These are phyloP conservation scores for Lethocerus indicus DNA, from an alignment of 1,140 invertebrate species.

Conservation along the genomic window DNA sequence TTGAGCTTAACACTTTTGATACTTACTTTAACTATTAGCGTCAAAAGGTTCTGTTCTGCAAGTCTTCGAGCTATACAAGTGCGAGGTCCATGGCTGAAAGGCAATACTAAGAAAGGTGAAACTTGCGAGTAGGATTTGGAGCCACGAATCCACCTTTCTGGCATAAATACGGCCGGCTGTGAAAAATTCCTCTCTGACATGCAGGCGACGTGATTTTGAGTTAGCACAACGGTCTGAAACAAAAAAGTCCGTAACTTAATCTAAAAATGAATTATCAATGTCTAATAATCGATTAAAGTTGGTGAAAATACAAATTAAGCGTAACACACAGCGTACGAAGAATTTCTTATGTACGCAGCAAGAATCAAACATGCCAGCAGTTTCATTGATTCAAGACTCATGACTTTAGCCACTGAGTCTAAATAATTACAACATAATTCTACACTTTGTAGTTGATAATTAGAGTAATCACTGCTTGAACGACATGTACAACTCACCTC, in stretches of 20 bases:
- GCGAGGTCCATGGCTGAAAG: constrained; percentile 78
- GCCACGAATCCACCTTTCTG: constrained; percentile 56
- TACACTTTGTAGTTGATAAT: no score
- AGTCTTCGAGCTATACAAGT: constrained; percentile 74
- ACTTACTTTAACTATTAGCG: constrained; percentile 36
- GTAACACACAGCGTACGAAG: no score
- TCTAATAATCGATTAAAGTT: no score
- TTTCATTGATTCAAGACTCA: no score
- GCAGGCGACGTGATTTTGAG: constrained; percentile 69
- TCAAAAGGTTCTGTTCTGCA: constrained; percentile 74
- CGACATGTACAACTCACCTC: constrained; percentile 39
- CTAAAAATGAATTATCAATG: no score
- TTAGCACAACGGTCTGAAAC: constrained; percentile 68
- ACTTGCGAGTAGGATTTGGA: constrained; percentile 29
- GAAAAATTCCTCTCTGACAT: constrained; percentile 45
- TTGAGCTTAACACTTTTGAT: neutral
- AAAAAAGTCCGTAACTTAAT: no score
- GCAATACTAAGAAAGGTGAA: constrained; percentile 63
- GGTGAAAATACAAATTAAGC: no score
- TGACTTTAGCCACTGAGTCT: neutral
- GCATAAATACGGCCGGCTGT: constrained; percentile 46
- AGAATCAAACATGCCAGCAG: no score
- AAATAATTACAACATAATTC: no score
- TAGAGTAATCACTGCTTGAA: no score
- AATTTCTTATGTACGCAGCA: no score